Evolutionary conservation across 2,113 vertebrate species (phyloP), one percentile per base, ranked within the genome.

Genomic region (Ophiodon elongatus): DNA sequence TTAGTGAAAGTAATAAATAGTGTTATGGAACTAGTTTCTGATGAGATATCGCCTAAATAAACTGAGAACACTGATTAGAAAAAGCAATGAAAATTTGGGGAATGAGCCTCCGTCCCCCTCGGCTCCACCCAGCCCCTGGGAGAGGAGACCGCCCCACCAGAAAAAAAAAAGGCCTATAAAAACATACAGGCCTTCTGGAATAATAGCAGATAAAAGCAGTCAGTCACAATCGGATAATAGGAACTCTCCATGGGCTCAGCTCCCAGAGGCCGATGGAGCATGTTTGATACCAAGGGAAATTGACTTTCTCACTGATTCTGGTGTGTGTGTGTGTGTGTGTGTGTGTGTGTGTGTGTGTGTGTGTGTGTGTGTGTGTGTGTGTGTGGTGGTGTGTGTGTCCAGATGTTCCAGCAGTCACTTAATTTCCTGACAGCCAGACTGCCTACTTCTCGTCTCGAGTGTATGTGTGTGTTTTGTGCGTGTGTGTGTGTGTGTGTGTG

Each of bases 171-270:
- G 54, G 68, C 76, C 52, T 84, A 74, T 65, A 69, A 89, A 83
- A 91, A 89, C 84, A 92, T 47, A 27, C 82, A 74, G 52, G 37
- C 72, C 69, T 70, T 76, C 86, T 91, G 67, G 41, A 91, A 90
- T 88, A 91, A 88, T 76, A 88, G 47, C 35, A 76, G 84, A 90
- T 86, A 85, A 85, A 84, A 85, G 72, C 71, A 80, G 78, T 25
- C 66, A 6, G 69, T 73, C 31, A 64, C 45, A 35, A 60, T 63
- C 65, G 27, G 85, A 92, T 89, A 84, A 88, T 86, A 50, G 82
- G 15, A 82, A 21, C 70, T 29, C 84, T 84, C 76, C 2, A 8
- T 56, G 73, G 73, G 54, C 76, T 76, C 43, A 0, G 68, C 29
- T 70, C 54, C 76, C 82, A 74, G 72, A 80, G 54, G 39, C 56